Evolutionary conservation across 2,113 vertebrate species (phyloP).

Genomic region (Tilapia sparmanii): DNA sequence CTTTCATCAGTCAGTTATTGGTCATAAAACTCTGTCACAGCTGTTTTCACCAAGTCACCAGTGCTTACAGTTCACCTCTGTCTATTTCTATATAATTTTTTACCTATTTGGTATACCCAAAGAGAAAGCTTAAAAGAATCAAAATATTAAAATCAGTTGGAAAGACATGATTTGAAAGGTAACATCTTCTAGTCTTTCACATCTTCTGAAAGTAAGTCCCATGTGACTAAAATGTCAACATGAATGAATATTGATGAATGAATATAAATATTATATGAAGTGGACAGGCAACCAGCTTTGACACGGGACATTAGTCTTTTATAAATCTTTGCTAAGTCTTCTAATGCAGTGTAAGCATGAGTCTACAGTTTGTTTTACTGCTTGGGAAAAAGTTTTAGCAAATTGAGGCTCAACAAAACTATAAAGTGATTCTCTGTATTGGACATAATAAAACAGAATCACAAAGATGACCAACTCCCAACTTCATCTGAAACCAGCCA

Average conservation of each 20-base stretch:
- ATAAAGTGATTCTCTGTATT: background rate
- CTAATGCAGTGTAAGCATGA: background rate
- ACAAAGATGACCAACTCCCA: background rate
- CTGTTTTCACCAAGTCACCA: background rate
- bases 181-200: background rate
- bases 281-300: background rate
- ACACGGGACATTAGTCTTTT: background rate
- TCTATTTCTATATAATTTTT: background rate
- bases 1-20: background rate
- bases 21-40: background rate
- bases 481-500: background rate
- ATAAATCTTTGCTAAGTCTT: background rate
- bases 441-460: background rate
- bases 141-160: background rate
- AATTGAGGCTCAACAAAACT: background rate
- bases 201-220: background rate
- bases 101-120: background rate
- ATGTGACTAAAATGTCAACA: background rate
- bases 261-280: background rate
- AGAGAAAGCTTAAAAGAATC: background rate
- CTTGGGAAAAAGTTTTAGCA: background rate
- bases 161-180: background rate
- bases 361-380: background rate
- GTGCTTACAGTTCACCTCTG: background rate
- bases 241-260: background rate